These are phyloP conservation scores for Psittacula echo DNA, from an alignment of 2,797 vertebrate species.

Conservation along the genomic window DNA sequence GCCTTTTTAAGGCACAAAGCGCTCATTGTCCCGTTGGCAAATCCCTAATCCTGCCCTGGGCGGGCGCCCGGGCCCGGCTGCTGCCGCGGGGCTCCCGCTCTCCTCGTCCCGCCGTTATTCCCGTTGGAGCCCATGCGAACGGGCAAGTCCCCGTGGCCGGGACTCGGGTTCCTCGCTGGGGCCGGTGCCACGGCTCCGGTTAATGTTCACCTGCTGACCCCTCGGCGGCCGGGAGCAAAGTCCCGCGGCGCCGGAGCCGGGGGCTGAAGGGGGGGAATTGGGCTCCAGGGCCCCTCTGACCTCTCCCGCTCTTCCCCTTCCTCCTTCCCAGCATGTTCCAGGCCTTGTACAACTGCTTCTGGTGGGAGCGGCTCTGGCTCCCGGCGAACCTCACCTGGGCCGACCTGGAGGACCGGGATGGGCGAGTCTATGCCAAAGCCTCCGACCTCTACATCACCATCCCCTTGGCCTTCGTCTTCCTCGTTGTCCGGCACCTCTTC, in stretches of 20 bases:
- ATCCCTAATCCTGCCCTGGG: not conserved
- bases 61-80: no score
- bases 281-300: not conserved
- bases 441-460: constrained; percentile 88
- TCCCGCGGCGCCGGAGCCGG: not conserved
- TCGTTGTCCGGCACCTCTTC: constrained; percentile 88
- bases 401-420: constrained; percentile 89
- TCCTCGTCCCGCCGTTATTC: not conserved
- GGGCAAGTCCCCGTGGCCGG: no score
- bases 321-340: constrained; percentile 84
- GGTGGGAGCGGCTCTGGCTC: constrained; percentile 95
- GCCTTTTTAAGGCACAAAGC: not conserved
- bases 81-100: no score
- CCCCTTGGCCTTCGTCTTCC: constrained; percentile 91
- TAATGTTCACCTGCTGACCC: not conserved
- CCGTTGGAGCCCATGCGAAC: not conserved
- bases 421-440: constrained; percentile 88
- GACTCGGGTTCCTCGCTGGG: not conserved
- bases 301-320: not conserved
- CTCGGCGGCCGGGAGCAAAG: not conserved
- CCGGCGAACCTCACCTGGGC: constrained; percentile 93
- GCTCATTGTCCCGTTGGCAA: not conserved
- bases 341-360: constrained; percentile 88
- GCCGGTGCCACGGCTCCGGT: not conserved
- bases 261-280: not conserved